Base-by-base conservation (phyloP, 2,113 vertebrate genomes). In the Arothron firmamentum region DNA sequence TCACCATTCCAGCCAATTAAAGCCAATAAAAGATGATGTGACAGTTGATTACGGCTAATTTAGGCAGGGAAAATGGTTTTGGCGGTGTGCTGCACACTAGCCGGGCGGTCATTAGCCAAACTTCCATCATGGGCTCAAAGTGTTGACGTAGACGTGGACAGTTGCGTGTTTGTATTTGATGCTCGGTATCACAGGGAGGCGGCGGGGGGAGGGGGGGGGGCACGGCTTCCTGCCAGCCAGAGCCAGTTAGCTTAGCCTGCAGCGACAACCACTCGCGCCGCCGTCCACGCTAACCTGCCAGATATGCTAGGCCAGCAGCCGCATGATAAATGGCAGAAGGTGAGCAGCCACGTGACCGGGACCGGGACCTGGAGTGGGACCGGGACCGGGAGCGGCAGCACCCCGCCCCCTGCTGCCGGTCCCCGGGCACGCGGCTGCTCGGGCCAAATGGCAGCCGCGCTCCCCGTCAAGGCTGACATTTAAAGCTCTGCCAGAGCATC, bases 391-490 rank as follows among this genome's bases (percentile, higher is more conserved):
- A n/a, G n/a, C n/a, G n/a, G n/a, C n/a, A 75, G 78, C 74, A 68
- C 71, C 79, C 58, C 80, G 80, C 80, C 74, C 76, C 78, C 57
- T 38, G 59, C 75, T 81, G 77, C 78, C 84, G 77, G 75, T 78
- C 79, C 79, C 87, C 84, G 77, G 81, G 82, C 85, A 82, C 79
- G 78, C 77, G 63, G 80, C 75, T 72, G 55, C 64, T 77, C 80
- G 77, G 75, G 81, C 79, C 81, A 88, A 90, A 90, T 88, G 87
- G 87, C 87, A 88, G 42, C 77, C 46, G 62, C 70, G 56, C 78
- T 69, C 84, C 79, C 85, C 84, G 79, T 83, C 81, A 81, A 80
- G 63, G 62, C 74, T 92, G 90, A 90, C 89, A 92, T 92, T 92
- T 92, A 85, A 88, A 85, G 85, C 78, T 81, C 75, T 81, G 86